A percentile compares a stretch with the other conserved stretches of the same genome.
phyloP scores from a whole-genome alignment of 2,797 vertebrate genomes.

The Chelidonichthys spinosus region DNA sequence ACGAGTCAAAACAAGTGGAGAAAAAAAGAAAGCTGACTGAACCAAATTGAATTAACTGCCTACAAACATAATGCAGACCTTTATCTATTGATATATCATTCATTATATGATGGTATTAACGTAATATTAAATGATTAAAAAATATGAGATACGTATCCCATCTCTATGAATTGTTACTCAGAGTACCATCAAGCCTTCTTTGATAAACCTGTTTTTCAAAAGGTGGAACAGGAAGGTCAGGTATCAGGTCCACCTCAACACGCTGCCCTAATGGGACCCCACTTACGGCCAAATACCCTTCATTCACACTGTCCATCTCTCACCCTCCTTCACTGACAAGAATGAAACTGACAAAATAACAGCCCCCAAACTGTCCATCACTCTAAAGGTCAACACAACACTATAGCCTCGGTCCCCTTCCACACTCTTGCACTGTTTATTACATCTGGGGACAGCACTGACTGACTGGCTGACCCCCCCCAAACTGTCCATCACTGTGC shows the following conservation, averaged over 20 bases:
- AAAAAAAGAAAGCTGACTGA: not conserved
- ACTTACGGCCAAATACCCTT: constrained; percentile 24
- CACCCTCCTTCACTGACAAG: constrained; percentile 36
- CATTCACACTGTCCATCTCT: constrained; percentile 34
- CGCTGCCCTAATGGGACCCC: constrained; percentile 39
- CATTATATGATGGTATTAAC: not conserved
- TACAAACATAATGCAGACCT: not conserved
- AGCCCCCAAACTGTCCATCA: constrained; percentile 63
- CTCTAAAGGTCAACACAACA: constrained; percentile 69
- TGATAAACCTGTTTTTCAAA: constrained; percentile 26
- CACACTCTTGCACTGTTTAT: constrained; percentile 55
- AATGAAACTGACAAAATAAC: constrained; percentile 62
- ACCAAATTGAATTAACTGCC: not conserved
- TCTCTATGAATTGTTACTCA: not conserved
- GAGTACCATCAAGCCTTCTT: not conserved
- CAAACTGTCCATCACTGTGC: constrained; percentile 67
- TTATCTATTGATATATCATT: not conserved
- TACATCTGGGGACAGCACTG: constrained; percentile 57
- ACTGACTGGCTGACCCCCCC: constrained; percentile 24
- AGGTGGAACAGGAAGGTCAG: constrained; percentile 17
- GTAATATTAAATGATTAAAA: not conserved
- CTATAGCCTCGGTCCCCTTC: constrained; percentile 38
- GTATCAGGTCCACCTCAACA: constrained; percentile 13
- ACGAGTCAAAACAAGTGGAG: constrained; percentile 16
- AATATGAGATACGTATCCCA: not conserved